Conservation (phyloP, 2,797 vertebrate species). For the Gallinago solitaria region DNA sequence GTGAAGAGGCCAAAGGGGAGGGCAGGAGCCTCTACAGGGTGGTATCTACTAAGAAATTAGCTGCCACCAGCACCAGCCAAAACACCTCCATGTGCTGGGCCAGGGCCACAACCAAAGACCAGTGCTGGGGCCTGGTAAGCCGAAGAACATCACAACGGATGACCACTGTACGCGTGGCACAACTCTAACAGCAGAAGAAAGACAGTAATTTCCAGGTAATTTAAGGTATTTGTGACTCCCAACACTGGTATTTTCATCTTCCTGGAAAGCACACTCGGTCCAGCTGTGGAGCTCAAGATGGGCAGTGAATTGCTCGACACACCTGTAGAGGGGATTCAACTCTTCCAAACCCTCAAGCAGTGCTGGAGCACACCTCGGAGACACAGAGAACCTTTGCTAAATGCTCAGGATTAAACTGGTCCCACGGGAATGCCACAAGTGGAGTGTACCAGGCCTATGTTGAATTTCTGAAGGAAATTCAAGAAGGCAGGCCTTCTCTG, state of each 20-base stretch:
- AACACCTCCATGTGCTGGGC: background rate
- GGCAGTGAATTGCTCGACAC: background rate
- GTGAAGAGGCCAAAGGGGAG: background rate
- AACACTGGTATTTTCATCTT: background rate
- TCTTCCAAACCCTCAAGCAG: background rate
- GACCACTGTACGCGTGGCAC: background rate
- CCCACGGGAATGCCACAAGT: background rate
- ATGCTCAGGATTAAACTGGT: background rate
- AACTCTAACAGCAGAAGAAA: background rate
- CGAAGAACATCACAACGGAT: background rate
- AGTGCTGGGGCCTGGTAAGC: background rate
- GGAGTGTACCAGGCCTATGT: background rate
- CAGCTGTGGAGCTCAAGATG: background rate
- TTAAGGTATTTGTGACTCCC: background rate
- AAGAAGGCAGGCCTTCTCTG: background rate
- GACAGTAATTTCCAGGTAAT: background rate
- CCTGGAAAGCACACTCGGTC: background rate
- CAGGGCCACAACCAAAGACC: background rate
- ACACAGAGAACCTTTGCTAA: background rate
- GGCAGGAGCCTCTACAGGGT: background rate
- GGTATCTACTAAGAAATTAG: background rate
- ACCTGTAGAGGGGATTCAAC: background rate
- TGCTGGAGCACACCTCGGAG: background rate
- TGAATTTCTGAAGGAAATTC: background rate
- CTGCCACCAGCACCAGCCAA: background rate